phyloP scores from a whole-genome alignment of 1,140 invertebrate species.

The Camponotus vicinus region DNA sequence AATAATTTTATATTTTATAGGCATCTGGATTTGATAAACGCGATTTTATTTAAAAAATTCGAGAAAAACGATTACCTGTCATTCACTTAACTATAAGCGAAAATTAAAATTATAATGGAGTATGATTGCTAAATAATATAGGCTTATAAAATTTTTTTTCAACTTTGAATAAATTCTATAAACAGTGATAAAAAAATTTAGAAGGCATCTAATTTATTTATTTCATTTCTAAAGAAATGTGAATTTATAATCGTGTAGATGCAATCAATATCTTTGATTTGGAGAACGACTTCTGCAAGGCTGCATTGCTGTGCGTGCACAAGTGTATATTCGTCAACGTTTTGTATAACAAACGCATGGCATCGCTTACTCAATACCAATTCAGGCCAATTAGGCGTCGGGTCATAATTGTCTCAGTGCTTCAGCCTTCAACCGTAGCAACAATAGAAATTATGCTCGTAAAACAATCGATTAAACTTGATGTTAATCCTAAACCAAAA shows the following conservation, averaged over 20 bases:
- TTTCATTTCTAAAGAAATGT: constrained; percentile 7
- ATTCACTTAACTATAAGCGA: neutral
- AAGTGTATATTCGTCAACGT: constrained; percentile 53
- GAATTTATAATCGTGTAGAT: neutral
- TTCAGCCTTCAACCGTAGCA: constrained; percentile 62
- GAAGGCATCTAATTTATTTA: neutral
- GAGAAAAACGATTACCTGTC: neutral
- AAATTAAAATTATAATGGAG: neutral
- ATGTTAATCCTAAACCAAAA: neutral
- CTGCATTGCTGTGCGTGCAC: constrained; percentile 18
- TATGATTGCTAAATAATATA: neutral
- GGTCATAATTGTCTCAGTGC: constrained; percentile 82
- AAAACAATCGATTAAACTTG: constrained; percentile 28
- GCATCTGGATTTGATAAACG: neutral
- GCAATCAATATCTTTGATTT: neutral
- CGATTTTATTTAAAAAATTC: neutral
- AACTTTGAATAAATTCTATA: neutral
- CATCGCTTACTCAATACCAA: constrained; percentile 78
- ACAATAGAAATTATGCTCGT: constrained; percentile 39
- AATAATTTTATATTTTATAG: neutral
- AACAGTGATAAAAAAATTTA: neutral
- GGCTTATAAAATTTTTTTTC: neutral
- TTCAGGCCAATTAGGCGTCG: constrained; percentile 84
- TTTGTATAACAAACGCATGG: constrained; percentile 65
- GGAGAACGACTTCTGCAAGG: constrained; percentile 13